Percentiles rank a stretch among this genome's conserved stretches.
Evolutionary conservation across 1,140 invertebrate genomes (phyloP).

Genomic region (Trypoxylus dichotomus): DNA sequence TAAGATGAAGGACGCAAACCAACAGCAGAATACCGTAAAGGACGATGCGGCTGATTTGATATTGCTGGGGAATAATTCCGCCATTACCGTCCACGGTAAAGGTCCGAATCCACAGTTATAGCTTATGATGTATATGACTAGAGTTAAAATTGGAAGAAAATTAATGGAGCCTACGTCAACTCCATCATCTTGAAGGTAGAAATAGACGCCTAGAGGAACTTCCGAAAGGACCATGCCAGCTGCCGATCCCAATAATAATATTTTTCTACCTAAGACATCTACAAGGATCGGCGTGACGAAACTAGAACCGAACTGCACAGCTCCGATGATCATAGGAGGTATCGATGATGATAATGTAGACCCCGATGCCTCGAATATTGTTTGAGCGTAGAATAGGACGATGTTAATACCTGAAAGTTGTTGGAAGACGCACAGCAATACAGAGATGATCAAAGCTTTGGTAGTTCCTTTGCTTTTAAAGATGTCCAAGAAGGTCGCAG

Average conservation of each 20-base stretch:
- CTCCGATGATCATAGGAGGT: conserved; percentile 77
- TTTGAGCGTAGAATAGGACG: conserved; percentile 77
- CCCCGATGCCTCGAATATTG: conserved; percentile 68
- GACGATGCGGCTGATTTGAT: conserved; percentile 73
- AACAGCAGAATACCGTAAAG: conserved; percentile 73
- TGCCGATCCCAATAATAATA: conserved; percentile 70
- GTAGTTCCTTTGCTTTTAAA: conserved; percentile 55
- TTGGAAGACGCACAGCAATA: conserved; percentile 71
- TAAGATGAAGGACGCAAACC: conserved; percentile 75
- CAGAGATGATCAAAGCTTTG: conserved; percentile 69
- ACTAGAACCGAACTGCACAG: conserved; percentile 69
- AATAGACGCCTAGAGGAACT: conserved; percentile 45
- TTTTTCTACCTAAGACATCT: conserved; percentile 71
- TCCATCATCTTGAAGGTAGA: conserved; percentile 38
- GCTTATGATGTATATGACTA: conserved; percentile 42
- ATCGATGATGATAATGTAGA: conserved; percentile 59
- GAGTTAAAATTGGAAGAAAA: conserved; percentile 43
- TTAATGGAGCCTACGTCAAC: conserved; percentile 29
- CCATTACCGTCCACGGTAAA: conserved; percentile 80
- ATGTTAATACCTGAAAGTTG: conserved; percentile 82
- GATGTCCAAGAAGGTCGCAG: conserved; percentile 7
- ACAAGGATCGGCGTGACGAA: conserved; percentile 70
- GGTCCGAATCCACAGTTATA: conserved; percentile 69
- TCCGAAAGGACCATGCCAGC: conserved; percentile 59
- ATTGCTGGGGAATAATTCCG: conserved; percentile 76